Conservation (phyloP, 2,888 invertebrate species). For the Amaurobius ferox region DNA sequence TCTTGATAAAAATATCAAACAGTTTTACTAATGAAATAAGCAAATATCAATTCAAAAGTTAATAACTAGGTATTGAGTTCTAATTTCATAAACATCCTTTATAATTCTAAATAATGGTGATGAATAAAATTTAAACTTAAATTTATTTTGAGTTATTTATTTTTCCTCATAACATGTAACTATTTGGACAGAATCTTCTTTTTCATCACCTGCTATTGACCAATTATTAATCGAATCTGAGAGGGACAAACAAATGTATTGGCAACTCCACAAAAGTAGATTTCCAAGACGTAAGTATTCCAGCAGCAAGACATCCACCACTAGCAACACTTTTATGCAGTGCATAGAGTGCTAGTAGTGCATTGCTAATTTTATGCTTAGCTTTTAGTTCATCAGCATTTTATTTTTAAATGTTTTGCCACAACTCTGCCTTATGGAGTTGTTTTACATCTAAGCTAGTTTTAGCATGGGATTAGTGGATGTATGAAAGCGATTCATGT, state of each 20-base stretch:
- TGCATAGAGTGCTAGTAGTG: constrained; percentile 61
- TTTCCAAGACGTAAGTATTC: constrained; percentile 63
- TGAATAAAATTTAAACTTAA: no score
- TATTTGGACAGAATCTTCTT: constrained; percentile 71
- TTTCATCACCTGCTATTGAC: constrained; percentile 72
- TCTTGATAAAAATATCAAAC: no score
- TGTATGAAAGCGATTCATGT: no score
- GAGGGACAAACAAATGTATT: constrained; percentile 71
- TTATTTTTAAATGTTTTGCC: constrained; percentile 1
- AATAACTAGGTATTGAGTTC: no score
- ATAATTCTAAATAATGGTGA: no score
- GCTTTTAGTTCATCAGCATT: constrained; percentile 34
- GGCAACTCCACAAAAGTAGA: constrained; percentile 65
- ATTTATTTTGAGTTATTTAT: background rate
- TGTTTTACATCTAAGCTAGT: no score
- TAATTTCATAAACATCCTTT: no score
- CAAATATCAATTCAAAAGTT: no score
- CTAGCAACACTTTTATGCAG: constrained; percentile 51
- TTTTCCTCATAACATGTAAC: constrained; percentile 41
- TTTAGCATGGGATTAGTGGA: no score
- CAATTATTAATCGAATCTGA: constrained; percentile 71
- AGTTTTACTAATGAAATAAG: no score
- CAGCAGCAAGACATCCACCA: constrained; percentile 22
- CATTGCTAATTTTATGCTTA: constrained; percentile 60
- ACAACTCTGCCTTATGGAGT: no score